phyloP scores from a whole-genome alignment of 1,140 invertebrate genomes.

The Parapsyche elsis region DNA sequence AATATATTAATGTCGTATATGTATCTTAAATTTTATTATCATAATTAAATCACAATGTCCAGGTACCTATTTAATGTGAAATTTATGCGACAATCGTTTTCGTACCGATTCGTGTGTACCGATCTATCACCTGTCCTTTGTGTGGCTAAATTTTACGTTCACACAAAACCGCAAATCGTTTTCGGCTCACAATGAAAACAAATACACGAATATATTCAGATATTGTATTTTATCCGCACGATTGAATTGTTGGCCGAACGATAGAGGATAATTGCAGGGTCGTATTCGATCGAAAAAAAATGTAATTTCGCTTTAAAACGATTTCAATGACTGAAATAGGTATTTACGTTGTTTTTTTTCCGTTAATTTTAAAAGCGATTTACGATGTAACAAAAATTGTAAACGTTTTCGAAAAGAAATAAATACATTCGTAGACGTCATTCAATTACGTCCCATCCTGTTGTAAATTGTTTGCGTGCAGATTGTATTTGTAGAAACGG shows the following conservation, averaged over 20 bases:
- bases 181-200: slow-evolving; percentile 41
- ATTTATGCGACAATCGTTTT: background rate
- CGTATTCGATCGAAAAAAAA: slow-evolving; percentile 9
- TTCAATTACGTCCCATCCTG: slow-evolving; percentile 34
- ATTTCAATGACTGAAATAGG: background rate
- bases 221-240: slow-evolving; percentile 33
- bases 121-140: slow-evolving; percentile 19
- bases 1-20: too few relatives aligned
- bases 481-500: slow-evolving; percentile 46
- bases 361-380: background rate
- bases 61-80: too few relatives aligned
- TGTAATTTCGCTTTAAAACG: background rate
- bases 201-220: slow-evolving; percentile 29
- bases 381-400: background rate
- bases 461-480: slow-evolving; percentile 49
- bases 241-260: slow-evolving; percentile 31
- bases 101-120: background rate
- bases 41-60: too few relatives aligned
- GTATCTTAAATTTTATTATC: too few relatives aligned
- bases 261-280: background rate
- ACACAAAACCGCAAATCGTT: slow-evolving; percentile 44
- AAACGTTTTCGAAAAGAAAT: background rate
- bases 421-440: slow-evolving; percentile 37
- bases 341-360: background rate
- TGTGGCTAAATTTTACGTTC: slow-evolving; percentile 10